Evolutionary conservation across 53 echinoderm and acorn worm species (phyloP), one percentile per base, ranked within the genome.

Genomic region (Stichopus horrens): DNA sequence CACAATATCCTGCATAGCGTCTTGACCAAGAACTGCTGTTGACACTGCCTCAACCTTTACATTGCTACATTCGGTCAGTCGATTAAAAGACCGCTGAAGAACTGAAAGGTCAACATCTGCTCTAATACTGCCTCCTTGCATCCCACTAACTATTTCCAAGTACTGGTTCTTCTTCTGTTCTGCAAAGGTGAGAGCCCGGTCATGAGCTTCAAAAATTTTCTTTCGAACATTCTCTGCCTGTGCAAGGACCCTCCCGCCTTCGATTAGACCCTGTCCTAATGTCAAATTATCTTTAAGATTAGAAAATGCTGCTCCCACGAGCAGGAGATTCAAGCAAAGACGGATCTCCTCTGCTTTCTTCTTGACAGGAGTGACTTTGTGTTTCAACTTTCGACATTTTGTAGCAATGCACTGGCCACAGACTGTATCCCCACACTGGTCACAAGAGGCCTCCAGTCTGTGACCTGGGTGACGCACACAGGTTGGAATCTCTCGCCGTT

Each of bases 211-310:
- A n/a, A 87, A 55, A 5, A 87, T 75, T 57, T 87, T 87, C 20
- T 6, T 4, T 58, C 87, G 53, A 18, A 75, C 87, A 4, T 14
- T 74, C 53, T 87, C 87, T 16, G 87, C 87, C 58, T 87, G 87
- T 56, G 19, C 75, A 5, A 21, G 5, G 54, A 87, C 74, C 11
- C 18, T 57, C 9, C 74, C 87, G 6, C 52, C 57, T 22, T 87
- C 20, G 14, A 87, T 54, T 53, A 87, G 52, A 0, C 87, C 87
- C 14, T 75, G 21, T 8, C 87, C 87, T 20, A 74, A 18, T 4
- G 87, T 87, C 87, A 87, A 4, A 8, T 87, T 87, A 74, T 74
- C 75, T 21, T 75, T 87, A 8, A 87, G 75, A 19, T 75, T 52
- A 8, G 74, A 74, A 23, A 87, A 75, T 4, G 75, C 54, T 20